phyloP scores from a whole-genome alignment of 2,797 vertebrate genomes.

The Gastrophryne carolinensis region DNA sequence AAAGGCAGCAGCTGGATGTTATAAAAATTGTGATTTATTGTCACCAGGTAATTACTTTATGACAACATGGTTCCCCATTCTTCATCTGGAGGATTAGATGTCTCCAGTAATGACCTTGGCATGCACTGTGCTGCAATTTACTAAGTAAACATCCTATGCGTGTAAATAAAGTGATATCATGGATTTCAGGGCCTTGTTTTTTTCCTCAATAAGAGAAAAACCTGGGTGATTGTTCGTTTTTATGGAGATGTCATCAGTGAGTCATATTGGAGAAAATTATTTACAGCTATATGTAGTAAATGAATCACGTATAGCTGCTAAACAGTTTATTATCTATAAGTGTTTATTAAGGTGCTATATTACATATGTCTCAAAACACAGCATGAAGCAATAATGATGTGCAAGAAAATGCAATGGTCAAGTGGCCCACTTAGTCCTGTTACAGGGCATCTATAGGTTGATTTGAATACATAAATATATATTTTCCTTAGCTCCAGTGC shows the following conservation, averaged over 20 bases:
- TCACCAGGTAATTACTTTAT: slow-evolving; percentile 54
- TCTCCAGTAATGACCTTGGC: slow-evolving; percentile 49
- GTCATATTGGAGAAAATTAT: not conserved
- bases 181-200: not conserved
- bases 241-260: not conserved
- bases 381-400: too few species aligned
- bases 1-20: slow-evolving; percentile 57
- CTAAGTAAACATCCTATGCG: slow-evolving; percentile 43
- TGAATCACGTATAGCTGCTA: not conserved
- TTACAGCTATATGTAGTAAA: not conserved
- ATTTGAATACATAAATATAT: too few species aligned
- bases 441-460: too few species aligned
- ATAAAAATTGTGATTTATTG: slow-evolving; percentile 59
- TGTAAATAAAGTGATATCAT: slow-evolving; percentile 8
- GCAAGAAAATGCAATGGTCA: too few species aligned
- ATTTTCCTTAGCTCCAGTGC: too few species aligned
- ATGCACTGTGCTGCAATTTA: slow-evolving; percentile 27
- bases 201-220: not conserved
- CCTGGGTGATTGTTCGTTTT: not conserved
- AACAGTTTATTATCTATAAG: too few species aligned
- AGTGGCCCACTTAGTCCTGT: too few species aligned
- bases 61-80: slow-evolving; percentile 55
- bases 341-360: too few species aligned
- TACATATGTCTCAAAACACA: too few species aligned
- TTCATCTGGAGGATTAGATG: slow-evolving; percentile 39